phyloP scores from a whole-genome alignment of 2,113 vertebrate species.

The Hippocampus abdominalis region DNA sequence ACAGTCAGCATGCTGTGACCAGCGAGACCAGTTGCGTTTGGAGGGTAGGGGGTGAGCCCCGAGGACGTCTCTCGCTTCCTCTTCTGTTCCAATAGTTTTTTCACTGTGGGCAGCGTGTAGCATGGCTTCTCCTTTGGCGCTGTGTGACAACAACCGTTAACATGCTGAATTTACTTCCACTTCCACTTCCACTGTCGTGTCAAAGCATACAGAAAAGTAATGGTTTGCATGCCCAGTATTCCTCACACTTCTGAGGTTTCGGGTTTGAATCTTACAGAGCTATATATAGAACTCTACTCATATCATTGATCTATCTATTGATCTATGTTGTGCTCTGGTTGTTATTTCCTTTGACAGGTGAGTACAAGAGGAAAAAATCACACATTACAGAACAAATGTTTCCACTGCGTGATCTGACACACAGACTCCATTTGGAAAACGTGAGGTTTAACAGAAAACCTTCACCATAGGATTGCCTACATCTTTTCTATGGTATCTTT shows the following conservation, averaged over 20 bases:
- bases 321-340: background rate
- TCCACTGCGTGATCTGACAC: slow-evolving; percentile 62
- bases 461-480: slow-evolving; percentile 51
- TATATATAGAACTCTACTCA: too few relatives aligned
- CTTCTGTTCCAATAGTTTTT: slow-evolving; percentile 87
- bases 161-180: background rate
- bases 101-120: slow-evolving; percentile 82
- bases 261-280: too few relatives aligned
- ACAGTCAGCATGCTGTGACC: slow-evolving; percentile 38
- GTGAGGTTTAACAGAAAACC: slow-evolving; percentile 61
- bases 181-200: too few relatives aligned
- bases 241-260: too few relatives aligned
- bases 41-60: slow-evolving; percentile 44
- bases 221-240: too few relatives aligned
- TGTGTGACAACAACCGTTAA: slow-evolving; percentile 32
- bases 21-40: slow-evolving; percentile 40
- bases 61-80: slow-evolving; percentile 75
- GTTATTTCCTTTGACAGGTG: background rate
- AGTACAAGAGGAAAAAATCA: background rate
- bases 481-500: slow-evolving; percentile 73
- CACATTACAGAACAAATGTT: slow-evolving; percentile 59
- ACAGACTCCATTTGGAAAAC: slow-evolving; percentile 72
- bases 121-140: slow-evolving; percentile 78
- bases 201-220: too few relatives aligned
- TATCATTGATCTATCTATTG: too few relatives aligned